phyloP scores from a whole-genome alignment of 2,888 invertebrate species.

The Mylabris sibirica region DNA sequence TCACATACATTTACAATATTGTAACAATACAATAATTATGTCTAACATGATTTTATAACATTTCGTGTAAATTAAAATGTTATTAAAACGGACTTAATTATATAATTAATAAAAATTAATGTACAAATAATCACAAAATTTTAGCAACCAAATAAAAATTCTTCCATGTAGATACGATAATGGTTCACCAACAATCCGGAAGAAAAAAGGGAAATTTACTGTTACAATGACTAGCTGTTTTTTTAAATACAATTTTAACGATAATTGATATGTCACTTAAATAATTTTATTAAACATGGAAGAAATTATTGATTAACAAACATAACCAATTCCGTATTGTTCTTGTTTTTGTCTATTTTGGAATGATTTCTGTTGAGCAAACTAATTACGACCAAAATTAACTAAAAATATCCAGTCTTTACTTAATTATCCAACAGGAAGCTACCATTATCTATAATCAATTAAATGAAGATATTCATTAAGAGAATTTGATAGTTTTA shows the following conservation, averaged over 20 bases:
- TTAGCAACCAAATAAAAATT: conserved; percentile 15
- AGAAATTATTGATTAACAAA: conserved; percentile 22
- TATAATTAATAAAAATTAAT: conserved; percentile 29
- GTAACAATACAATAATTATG: conserved; percentile 40
- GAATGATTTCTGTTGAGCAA: conserved; percentile 11
- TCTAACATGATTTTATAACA: conserved; percentile 23
- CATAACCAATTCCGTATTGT: conserved; percentile 24
- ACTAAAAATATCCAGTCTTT: conserved; percentile 6
- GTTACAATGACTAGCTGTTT: conserved; percentile 23
- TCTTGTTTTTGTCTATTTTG: neutral
- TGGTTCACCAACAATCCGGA: conserved; percentile 17
- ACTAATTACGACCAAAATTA: neutral
- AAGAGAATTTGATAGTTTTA: conserved; percentile 22
- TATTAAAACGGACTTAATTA: conserved; percentile 25
- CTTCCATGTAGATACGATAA: neutral
- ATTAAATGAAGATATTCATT: neutral
- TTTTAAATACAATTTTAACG: neutral
- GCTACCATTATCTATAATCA: neutral
- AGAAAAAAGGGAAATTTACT: conserved; percentile 28
- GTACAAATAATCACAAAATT: conserved; percentile 30
- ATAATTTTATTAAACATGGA: conserved; percentile 3
- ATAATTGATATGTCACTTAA: conserved; percentile 23
- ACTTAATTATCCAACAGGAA: neutral
- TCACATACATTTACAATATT: conserved; percentile 39
- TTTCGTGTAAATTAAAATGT: conserved; percentile 23